Percentiles rank a stretch among this genome's conserved stretches.
Conservation (phyloP, 2,888 invertebrate species). For the Gisinianus flammeolus region DNA sequence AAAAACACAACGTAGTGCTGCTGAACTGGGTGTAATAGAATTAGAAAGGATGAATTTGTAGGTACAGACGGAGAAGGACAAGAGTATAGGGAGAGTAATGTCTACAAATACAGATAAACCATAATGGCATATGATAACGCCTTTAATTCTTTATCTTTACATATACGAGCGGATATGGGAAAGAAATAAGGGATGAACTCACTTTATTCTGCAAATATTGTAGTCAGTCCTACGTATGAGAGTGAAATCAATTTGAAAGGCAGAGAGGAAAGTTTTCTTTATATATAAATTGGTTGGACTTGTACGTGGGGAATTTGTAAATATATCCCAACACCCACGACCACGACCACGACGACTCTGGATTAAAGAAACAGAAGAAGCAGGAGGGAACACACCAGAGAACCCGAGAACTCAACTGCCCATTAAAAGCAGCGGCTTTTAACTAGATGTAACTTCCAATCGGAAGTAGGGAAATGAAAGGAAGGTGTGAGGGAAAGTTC, state of each 20-base stretch:
- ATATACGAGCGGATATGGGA: too few species aligned
- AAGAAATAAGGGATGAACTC: too few species aligned
- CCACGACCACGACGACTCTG: not conserved
- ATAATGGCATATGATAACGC: too few species aligned
- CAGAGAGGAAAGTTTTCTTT: not conserved
- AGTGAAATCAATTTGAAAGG: not conserved
- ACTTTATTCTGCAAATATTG: too few species aligned
- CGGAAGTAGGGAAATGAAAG: not conserved
- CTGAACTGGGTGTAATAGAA: too few species aligned
- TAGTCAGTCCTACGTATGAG: too few species aligned
- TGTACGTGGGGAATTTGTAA: not conserved
- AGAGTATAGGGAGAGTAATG: too few species aligned
- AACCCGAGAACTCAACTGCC: not conserved
- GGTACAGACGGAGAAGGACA: too few species aligned
- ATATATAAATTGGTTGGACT: not conserved
- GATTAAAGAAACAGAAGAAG: not conserved
- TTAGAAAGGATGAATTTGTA: too few species aligned
- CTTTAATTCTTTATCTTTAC: too few species aligned
- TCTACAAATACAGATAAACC: too few species aligned
- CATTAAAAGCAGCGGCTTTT: not conserved
- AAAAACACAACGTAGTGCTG: too few species aligned
- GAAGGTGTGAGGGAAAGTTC: constrained; percentile 25
- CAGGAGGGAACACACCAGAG: not conserved
- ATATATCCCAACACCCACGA: not conserved
- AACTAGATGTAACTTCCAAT: not conserved